Evolutionary conservation across 2,797 vertebrate species (phyloP).

Genomic region (Myotis findleyi): DNA sequence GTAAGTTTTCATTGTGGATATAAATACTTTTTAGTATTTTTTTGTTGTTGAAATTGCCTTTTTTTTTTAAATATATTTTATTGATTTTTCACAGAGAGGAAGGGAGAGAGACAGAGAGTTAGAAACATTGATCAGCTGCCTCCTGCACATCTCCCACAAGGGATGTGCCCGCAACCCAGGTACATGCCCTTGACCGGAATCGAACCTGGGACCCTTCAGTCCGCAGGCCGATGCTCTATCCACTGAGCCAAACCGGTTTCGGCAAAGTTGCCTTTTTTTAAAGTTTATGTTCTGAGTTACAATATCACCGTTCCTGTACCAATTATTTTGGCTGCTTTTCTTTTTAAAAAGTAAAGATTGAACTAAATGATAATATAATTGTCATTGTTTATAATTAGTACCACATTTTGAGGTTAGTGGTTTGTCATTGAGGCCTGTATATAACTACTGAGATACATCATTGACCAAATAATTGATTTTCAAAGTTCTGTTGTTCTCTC

Average conservation of each 20-base stretch:
- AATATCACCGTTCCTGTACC: background rate
- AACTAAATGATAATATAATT: conserved; percentile 5
- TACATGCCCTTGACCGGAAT: no score
- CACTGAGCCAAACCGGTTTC: no score
- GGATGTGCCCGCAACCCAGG: no score
- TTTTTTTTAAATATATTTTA: background rate
- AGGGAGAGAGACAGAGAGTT: no score
- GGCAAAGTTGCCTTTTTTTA: background rate
- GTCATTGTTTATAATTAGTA: background rate
- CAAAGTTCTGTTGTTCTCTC: background rate
- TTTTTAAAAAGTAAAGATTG: conserved; percentile 23
- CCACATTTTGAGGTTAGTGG: conserved; percentile 49
- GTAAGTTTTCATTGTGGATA: conserved; percentile 13
- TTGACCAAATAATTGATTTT: background rate
- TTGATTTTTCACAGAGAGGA: no score
- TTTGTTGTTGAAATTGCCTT: background rate
- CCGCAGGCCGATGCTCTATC: no score
- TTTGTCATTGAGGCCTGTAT: background rate
- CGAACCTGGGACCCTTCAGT: no score
- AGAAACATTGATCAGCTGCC: no score
- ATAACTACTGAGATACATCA: background rate
- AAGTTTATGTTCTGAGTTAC: conserved; percentile 31
- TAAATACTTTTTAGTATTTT: conserved; percentile 35
- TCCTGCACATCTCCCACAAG: no score
- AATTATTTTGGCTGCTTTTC: conserved; percentile 14